These are phyloP conservation scores for Phaenicophaeus curvirostris DNA, from an alignment of 2,797 vertebrate species.

Conservation along the genomic window DNA sequence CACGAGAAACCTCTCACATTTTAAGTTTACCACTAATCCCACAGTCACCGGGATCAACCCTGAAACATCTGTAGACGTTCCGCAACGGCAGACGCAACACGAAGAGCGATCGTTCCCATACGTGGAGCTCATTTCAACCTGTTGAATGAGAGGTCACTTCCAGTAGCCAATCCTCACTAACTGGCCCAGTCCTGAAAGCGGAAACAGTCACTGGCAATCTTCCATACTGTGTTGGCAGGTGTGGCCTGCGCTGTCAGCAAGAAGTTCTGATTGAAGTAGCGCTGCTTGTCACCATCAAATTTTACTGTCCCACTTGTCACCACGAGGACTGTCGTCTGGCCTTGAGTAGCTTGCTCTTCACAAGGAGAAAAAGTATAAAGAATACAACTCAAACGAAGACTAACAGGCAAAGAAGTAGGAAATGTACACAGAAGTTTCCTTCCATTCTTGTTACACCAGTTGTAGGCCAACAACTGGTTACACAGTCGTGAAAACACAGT, in stretches of 20 bases:
- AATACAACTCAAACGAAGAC: conserved; percentile 50
- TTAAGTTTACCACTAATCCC: background rate
- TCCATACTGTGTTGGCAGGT: conserved; percentile 91
- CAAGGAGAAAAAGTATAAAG: conserved; percentile 54
- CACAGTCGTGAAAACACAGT: background rate
- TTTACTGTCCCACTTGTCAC: conserved; percentile 91
- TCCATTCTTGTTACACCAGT: background rate
- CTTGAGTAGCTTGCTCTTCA: conserved; percentile 93
- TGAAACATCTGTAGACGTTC: background rate
- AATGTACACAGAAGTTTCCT: background rate
- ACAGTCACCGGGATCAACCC: background rate
- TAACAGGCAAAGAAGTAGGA: conserved; percentile 40
- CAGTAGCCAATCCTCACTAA: background rate
- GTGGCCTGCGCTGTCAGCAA: conserved; percentile 90
- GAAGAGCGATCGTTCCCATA: background rate
- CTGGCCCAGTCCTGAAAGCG: conserved; percentile 94
- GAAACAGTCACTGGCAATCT: conserved; percentile 97
- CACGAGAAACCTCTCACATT: conserved; percentile 27
- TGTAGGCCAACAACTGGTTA: background rate
- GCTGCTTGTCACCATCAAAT: conserved; percentile 94
- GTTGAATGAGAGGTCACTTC: background rate
- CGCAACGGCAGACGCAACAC: background rate
- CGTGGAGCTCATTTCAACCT: background rate
- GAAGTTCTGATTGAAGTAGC: conserved; percentile 97
- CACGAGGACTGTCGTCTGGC: conserved; percentile 92